A percentile compares a stretch with the other conserved stretches of the same genome.
Evolutionary conservation across 2,888 invertebrate species (phyloP).

Genomic region (Andrena haemorrhoa): DNA sequence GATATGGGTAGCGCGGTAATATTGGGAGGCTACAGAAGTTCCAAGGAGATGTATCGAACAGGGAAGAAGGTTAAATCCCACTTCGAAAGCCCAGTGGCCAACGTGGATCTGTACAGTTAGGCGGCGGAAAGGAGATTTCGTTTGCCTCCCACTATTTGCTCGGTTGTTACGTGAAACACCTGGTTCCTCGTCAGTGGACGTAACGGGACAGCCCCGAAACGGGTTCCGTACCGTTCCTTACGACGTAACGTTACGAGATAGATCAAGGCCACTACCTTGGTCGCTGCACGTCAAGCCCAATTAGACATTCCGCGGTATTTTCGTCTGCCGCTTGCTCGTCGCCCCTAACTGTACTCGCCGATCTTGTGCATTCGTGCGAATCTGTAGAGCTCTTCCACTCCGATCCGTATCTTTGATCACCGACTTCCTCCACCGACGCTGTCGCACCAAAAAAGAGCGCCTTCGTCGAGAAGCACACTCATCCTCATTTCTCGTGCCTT

Average conservation of each 20-base stretch:
- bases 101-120: constrained; percentile 17
- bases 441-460: too few species aligned
- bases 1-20: too few species aligned
- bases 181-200: constrained; percentile 68
- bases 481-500: too few species aligned
- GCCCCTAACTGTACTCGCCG: neutral
- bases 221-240: constrained; percentile 66
- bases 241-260: constrained; percentile 65
- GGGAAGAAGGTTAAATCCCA: too few species aligned
- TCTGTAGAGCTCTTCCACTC: too few species aligned
- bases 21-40: too few species aligned
- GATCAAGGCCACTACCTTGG: constrained; percentile 74
- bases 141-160: constrained; percentile 14
- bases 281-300: constrained; percentile 40
- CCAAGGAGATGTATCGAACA: too few species aligned
- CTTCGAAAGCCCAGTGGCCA: neutral
- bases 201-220: constrained; percentile 79
- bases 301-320: constrained; percentile 31
- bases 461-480: too few species aligned
- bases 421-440: too few species aligned
- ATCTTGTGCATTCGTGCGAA: neutral
- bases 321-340: neutral
- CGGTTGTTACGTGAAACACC: constrained; percentile 52
- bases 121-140: constrained; percentile 22
- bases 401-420: too few species aligned